Percentiles rank a stretch among this genome's conserved stretches.
Evolutionary conservation across 2,113 vertebrate species (phyloP).

Genomic region (Abramis brama): DNA sequence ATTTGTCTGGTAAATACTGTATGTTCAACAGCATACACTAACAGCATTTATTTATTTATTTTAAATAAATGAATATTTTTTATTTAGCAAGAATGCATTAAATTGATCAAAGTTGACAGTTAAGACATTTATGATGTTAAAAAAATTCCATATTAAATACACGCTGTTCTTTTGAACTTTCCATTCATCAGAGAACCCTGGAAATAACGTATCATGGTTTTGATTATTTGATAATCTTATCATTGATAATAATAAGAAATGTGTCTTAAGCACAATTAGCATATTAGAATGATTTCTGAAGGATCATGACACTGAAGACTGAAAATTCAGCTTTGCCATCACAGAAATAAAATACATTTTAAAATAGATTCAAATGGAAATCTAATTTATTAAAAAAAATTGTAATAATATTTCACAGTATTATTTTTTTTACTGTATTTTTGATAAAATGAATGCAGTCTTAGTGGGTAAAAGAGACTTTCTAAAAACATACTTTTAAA

Average conservation of each 20-base stretch:
- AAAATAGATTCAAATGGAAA: not conserved
- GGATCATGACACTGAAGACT: too few species aligned
- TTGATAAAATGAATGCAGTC: not conserved
- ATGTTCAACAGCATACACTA: not conserved
- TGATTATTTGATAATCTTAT: too few species aligned
- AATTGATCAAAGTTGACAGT: not conserved
- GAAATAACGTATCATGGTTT: not conserved
- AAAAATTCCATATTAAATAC: not conserved
- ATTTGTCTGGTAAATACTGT: not conserved
- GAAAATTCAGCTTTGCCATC: not conserved
- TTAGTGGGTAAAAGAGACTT: too few species aligned
- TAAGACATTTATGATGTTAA: not conserved
- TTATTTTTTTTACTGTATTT: not conserved
- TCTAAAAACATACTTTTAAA: too few species aligned
- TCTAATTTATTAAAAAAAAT: too few species aligned
- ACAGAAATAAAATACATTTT: not conserved
- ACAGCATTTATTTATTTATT: too few species aligned
- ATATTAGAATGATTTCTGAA: too few species aligned
- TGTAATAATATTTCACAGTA: not conserved
- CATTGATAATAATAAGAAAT: not conserved
- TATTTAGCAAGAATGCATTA: not conserved
- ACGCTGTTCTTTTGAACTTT: not conserved
- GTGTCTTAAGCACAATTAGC: too few species aligned
- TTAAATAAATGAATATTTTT: not conserved
- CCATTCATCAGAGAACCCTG: not conserved